These are phyloP conservation scores for Phytoseiulus persimilis DNA, from an alignment of 2,888 invertebrate genomes.

Conservation along the genomic window DNA sequence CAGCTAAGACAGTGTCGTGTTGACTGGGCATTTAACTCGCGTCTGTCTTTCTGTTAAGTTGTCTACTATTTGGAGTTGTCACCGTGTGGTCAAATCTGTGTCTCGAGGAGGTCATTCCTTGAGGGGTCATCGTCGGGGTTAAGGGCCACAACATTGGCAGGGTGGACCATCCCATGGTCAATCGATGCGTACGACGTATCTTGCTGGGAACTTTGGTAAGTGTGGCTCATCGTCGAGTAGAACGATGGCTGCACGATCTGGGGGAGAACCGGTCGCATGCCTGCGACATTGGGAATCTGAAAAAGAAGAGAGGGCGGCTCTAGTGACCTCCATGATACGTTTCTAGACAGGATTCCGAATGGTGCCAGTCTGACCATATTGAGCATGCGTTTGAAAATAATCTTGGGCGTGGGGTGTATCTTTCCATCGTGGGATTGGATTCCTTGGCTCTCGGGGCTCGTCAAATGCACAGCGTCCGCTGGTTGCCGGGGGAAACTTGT, in stretches of 20 bases:
- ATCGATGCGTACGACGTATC: slow-evolving; percentile 34
- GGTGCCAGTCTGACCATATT: too few relatives aligned
- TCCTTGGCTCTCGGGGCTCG: background rate
- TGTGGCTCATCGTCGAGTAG: slow-evolving; percentile 9
- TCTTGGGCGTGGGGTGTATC: too few relatives aligned
- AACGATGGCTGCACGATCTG: slow-evolving; percentile 34
- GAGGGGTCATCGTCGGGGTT: slow-evolving; percentile 6
- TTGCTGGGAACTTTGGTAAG: slow-evolving; percentile 12
- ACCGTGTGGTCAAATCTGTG: slow-evolving; percentile 34
- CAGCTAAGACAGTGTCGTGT: background rate
- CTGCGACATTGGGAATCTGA: slow-evolving; percentile 24
- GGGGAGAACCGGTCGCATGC: slow-evolving; percentile 20
- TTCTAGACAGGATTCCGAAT: too few relatives aligned
- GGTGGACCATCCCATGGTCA: slow-evolving; percentile 36
- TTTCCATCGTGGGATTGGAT: background rate
- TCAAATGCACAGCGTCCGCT: too few relatives aligned
- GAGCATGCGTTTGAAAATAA: too few relatives aligned
- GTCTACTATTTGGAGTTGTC: background rate
- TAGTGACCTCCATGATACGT: background rate
- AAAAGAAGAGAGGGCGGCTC: background rate
- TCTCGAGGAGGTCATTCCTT: slow-evolving; percentile 36
- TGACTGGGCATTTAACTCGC: background rate
- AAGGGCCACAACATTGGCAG: slow-evolving; percentile 25
- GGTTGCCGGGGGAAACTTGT: too few relatives aligned
- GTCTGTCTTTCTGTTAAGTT: background rate